These are phyloP conservation scores for Rhabdornis inornatus DNA, from an alignment of 2,113 vertebrate genomes.

Conservation along the genomic window DNA sequence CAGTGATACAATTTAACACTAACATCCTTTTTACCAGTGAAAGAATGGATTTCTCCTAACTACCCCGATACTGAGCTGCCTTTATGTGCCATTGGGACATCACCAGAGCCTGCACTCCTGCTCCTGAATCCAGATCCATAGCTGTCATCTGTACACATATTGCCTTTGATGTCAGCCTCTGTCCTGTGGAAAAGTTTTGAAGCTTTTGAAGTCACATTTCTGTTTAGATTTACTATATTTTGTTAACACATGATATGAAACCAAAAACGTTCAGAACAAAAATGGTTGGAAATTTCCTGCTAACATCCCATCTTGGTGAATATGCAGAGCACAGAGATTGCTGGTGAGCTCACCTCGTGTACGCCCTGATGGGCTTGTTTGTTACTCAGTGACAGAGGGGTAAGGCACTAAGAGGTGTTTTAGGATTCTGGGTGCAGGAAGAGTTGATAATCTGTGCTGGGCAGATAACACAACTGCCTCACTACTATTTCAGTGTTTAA, in stretches of 20 bases:
- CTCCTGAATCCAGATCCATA: neutral
- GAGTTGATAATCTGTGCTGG: neutral
- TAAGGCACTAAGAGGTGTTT: neutral
- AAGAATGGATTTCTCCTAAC: neutral
- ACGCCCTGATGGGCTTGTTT: accelerated
- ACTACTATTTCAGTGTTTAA: neutral
- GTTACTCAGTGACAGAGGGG: neutral
- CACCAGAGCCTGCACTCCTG: neutral
- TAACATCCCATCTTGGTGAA: neutral
- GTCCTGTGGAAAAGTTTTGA: neutral
- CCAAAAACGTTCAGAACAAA: neutral
- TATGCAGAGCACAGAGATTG: neutral
- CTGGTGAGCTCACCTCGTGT: accelerated
- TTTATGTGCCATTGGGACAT: neutral
- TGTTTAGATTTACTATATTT: neutral
- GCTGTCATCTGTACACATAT: accelerated
- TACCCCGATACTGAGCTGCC: neutral
- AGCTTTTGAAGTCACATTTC: neutral
- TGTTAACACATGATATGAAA: neutral
- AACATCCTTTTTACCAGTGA: neutral
- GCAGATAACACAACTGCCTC: neutral
- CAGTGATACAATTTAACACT: neutral
- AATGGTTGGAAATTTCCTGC: neutral
- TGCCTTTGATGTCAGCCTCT: neutral
- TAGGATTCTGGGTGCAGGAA: neutral